Evolutionary conservation across 2,888 invertebrate genomes (phyloP).

Genomic region (Zootermopsis nevadensis): DNA sequence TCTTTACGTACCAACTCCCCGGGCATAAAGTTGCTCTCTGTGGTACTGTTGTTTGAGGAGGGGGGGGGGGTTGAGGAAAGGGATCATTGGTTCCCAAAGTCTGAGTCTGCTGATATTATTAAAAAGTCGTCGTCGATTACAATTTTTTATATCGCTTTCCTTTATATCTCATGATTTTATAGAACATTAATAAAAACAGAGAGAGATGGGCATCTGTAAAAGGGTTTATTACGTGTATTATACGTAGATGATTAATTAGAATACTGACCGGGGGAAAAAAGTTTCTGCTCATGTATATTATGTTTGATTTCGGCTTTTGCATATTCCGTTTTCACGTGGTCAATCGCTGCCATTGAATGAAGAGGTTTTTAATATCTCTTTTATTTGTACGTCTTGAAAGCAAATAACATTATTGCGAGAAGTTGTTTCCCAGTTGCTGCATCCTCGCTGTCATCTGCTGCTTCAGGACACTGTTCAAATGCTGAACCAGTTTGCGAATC

Average conservation of each 20-base stretch:
- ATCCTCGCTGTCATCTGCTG: no score
- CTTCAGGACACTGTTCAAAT: no score
- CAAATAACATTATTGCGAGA: constrained; percentile 22
- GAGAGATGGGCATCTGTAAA: background rate
- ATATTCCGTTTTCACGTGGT: background rate
- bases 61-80: no score
- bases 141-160: background rate
- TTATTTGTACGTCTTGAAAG: constrained; percentile 33
- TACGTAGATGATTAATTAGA: constrained; percentile 31
- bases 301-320: constrained; percentile 38
- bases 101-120: no score
- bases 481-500: no score
- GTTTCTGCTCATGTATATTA: constrained; percentile 35
- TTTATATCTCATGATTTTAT: constrained; percentile 18
- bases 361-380: constrained; percentile 38
- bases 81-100: no score
- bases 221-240: constrained; percentile 33
- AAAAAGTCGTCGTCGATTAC: no score
- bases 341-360: background rate
- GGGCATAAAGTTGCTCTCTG: no score
- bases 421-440: background rate
- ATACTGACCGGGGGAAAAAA: constrained; percentile 8
- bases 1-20: no score
- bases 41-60: no score
- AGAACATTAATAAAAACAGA: background rate